A percentile compares a stretch with the other conserved stretches of the same genome.
Conservation (phyloP, 2,888 invertebrate species). For the Brenthis ino region DNA sequence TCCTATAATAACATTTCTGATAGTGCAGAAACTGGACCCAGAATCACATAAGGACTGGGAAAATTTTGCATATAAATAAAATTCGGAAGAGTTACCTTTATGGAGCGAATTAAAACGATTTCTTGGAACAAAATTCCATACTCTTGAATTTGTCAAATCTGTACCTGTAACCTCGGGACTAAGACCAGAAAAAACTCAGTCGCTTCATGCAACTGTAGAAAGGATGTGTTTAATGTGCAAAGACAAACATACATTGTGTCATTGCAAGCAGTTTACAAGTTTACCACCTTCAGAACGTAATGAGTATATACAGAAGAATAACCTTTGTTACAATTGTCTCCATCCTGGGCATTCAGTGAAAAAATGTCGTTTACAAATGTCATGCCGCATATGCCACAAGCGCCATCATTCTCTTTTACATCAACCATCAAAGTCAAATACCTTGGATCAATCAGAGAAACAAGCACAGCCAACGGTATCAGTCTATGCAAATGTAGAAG, state of each 20-base stretch:
- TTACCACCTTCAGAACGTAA: constrained; percentile 18
- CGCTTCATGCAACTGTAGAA: not conserved
- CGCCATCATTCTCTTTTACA: constrained; percentile 37
- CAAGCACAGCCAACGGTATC: not conserved
- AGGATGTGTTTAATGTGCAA: not conserved
- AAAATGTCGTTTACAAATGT: not conserved
- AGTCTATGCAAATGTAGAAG: not conserved
- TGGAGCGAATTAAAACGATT: constrained; percentile 30
- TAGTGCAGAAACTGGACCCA: constrained; percentile 41
- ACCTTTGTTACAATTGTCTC: constrained; percentile 40
- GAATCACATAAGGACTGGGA: constrained; percentile 42
- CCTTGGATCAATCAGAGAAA: not conserved
- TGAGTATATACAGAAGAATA: constrained; percentile 35
- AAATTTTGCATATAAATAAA: constrained; percentile 27
- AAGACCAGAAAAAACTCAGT: not conserved
- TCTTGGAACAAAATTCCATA: constrained; percentile 36
- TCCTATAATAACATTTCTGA: constrained; percentile 42
- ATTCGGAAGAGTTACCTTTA: constrained; percentile 31
- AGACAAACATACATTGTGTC: constrained; percentile 33
- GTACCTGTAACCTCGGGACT: not conserved
- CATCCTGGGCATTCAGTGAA: constrained; percentile 28
- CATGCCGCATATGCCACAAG: constrained; percentile 38
- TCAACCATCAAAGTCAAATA: not conserved
- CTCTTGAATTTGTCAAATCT: constrained; percentile 25
- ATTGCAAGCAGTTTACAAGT: constrained; percentile 31